Evolutionary conservation across 2,888 invertebrate genomes (phyloP), one percentile per base, ranked within the genome.

Genomic region (Parnassius apollo): DNA sequence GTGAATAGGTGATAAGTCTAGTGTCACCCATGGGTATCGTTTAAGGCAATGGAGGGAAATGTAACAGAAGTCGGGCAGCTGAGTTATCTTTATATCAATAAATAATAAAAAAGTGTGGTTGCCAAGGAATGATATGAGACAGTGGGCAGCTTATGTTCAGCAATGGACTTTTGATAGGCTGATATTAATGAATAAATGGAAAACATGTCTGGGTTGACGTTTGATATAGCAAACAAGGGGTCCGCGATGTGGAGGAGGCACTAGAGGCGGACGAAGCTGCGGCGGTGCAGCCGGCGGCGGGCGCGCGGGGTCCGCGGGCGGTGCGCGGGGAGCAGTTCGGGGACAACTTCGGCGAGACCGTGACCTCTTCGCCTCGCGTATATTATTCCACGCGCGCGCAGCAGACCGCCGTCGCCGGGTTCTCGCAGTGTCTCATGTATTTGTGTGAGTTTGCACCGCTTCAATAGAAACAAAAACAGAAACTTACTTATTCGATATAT

Each of bases 381-480:
- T 18, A 68, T 70, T 75, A 77, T 2, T 61, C 48, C 0, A 7
- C 35, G 35, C 35, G 35, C 18, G 44, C 64, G 1, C 66, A 80
- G 12, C 86, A 86, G 69, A 65, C 9, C 42, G 60, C 67, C 0
- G 74, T 88, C 2, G 71, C 72, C 0, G 90, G 91, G 0, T 85
- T 88, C 69, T 82, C 87, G 50, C 90, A 91, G 68, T 92, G 91
- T 67, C 64, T 84, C 11, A 82, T 92, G 84, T 93, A 87, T 75
- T 69, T 91, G 48, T 82, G 93, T 93, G 57, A 88, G 92, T 87
- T 9, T 9, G 2, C 52, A 45, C 42, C 10, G 2, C 8, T 18
- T 50, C 11, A 2, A 50, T 10, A 35, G 1, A 35, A 25, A 25
- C 25, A 25, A 3, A 25, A 35, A 35, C 35, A 35, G 4, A 35